phyloP scores from a whole-genome alignment of 2,797 vertebrate genomes.

The Chelon labrosus region DNA sequence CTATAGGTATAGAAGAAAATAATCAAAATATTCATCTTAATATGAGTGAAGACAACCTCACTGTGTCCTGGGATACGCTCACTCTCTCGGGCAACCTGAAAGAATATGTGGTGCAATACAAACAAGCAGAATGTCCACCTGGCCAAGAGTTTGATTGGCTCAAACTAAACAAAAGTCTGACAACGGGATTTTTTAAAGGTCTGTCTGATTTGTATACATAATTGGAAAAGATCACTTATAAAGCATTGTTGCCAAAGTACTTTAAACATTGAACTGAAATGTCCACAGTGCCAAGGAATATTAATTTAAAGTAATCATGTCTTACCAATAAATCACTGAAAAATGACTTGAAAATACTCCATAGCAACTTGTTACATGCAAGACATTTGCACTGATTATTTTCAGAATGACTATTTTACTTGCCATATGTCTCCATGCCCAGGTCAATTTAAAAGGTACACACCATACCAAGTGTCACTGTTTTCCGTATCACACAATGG shows the following conservation, averaged over 20 bases:
- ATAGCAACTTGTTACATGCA: neutral
- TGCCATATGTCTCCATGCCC: conserved; percentile 75
- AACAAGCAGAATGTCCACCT: conserved; percentile 49
- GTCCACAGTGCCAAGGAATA: neutral
- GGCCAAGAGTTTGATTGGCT: conserved; percentile 76
- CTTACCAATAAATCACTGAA: neutral
- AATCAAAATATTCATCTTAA: conserved; percentile 23
- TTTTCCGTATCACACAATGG: conserved; percentile 55
- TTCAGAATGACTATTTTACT: conserved; percentile 1
- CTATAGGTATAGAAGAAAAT: conserved; percentile 50
- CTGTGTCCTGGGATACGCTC: conserved; percentile 70
- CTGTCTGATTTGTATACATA: conserved; percentile 12
- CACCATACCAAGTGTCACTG: conserved; percentile 78
- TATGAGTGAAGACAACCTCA: conserved; percentile 59
- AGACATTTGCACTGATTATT: neutral
- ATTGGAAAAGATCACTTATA: neutral
- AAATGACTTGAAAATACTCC: neutral
- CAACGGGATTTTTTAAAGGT: conserved; percentile 70
- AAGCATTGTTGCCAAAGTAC: neutral
- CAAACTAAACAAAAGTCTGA: conserved; percentile 65
- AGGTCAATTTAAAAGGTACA: conserved; percentile 79
- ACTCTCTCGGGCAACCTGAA: conserved; percentile 28
- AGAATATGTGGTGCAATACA: conserved; percentile 81
- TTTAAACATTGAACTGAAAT: neutral
- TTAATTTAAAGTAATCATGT: neutral